Conservation (phyloP, 2,888 invertebrate genomes). For the Chymomyza fuscimana region DNA sequence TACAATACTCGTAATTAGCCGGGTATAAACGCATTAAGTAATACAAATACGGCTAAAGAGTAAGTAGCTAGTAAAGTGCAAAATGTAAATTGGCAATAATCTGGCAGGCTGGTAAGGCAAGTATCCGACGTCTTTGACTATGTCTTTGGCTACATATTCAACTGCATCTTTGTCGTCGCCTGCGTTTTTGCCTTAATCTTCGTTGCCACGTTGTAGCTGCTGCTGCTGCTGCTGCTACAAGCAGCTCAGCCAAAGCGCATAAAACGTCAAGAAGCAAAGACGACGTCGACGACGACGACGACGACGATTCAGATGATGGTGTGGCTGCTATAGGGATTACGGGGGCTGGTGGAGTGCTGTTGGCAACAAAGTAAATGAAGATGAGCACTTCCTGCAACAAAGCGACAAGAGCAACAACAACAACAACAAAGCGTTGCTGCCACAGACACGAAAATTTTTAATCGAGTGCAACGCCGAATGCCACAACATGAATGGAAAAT, state of each 20-base stretch:
- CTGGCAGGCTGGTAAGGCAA: slow-evolving; percentile 35
- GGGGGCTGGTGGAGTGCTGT: slow-evolving; percentile 11
- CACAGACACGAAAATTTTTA: slow-evolving; percentile 64
- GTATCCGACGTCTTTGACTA: slow-evolving; percentile 17
- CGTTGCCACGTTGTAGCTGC: background rate
- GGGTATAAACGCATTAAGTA: background rate
- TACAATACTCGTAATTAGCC: background rate
- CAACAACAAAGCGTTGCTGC: slow-evolving; percentile 27
- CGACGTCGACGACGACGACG: background rate
- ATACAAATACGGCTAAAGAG: background rate
- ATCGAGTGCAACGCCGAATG: slow-evolving; percentile 67
- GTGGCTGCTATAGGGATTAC: background rate
- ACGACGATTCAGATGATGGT: background rate
- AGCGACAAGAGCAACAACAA: slow-evolving; percentile 52
- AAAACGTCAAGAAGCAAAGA: slow-evolving; percentile 39
- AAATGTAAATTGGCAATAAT: slow-evolving; percentile 67
- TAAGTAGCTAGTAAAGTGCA: slow-evolving; percentile 10
- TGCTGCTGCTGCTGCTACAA: background rate
- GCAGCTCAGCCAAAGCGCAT: slow-evolving; percentile 32
- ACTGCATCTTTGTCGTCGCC: background rate
- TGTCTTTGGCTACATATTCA: background rate
- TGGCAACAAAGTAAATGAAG: slow-evolving; percentile 69
- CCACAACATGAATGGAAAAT: slow-evolving; percentile 59
- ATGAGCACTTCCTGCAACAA: slow-evolving; percentile 74
- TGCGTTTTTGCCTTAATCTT: background rate